Base-by-base conservation (phyloP, 2,888 invertebrate species). In the Biston stratarius region DNA sequence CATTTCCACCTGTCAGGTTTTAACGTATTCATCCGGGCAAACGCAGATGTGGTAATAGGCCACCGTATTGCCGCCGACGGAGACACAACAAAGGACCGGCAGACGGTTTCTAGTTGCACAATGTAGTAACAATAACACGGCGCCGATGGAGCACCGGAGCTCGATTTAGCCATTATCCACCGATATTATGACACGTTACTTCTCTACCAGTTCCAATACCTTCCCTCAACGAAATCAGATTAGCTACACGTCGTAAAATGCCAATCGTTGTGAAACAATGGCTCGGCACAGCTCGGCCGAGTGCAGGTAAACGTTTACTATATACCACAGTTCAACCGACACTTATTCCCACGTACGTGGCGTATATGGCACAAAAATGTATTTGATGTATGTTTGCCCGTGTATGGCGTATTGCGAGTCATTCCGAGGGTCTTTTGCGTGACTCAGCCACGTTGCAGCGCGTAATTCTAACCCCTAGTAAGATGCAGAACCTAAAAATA, bases 341-440 rank as follows among this genome's bases (percentile, higher is more conserved):
- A 79, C 73, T 77, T 78, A 81, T 85, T 85, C 86, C 84, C 85
- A 86, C 83, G 84, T 82, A 76, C 67, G 55, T 49, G 64, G 78
- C 88, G 77, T 85, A 84, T 86, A 88, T 77, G 87, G 89, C 80
- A 84, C 85, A 89, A 86, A 88, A 86, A 88, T 87, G 84, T 82
- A 76, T 76, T 81, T 82, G 77, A 82, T 82, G 78, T 77, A 81
- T 79, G 78, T 75, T 74, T 79, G 78, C 74, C 86, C 86, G 84
- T 84, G 81, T 87, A 84, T 76, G 84, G 85, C 62, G 64, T 77
- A 74, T 80, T 81, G 81, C 77, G 75, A 72, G 72, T 71, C 55
- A 70, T 61, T 69, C 67, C 76, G 77, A 82, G 83, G 80, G 81
- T 80, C 76, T 81, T 77, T 74, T 51, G 74, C 66, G 71, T 85